A percentile compares a stretch with the other conserved stretches of the same genome.
Evolutionary conservation across 2,797 vertebrate species (phyloP).

Genomic region (Falco biarmicus): DNA sequence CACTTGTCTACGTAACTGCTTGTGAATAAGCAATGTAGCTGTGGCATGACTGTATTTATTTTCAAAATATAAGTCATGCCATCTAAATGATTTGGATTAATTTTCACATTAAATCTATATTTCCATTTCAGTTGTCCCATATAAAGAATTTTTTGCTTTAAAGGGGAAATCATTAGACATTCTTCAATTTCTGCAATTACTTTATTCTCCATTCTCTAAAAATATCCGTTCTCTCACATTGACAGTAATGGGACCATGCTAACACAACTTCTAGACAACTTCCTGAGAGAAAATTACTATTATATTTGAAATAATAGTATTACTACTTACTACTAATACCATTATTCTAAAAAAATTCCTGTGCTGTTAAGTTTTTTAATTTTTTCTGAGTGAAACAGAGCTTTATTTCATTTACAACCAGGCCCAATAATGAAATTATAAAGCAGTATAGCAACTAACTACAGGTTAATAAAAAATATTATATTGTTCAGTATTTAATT

Average conservation of each 20-base stretch:
- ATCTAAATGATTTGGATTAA: not conserved
- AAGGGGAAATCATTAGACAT: not conserved
- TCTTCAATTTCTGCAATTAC: not conserved
- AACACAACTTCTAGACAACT: not conserved
- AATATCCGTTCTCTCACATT: not conserved
- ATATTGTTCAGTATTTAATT: not conserved
- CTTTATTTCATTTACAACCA: not conserved
- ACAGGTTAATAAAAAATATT: not conserved
- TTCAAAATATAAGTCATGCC: not conserved
- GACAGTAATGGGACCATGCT: not conserved
- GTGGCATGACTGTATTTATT: not conserved
- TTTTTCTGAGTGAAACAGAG: not conserved
- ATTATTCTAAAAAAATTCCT: not conserved
- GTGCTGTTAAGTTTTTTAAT: not conserved
- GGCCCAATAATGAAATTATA: not conserved
- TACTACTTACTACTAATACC: not conserved
- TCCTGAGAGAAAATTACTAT: not conserved
- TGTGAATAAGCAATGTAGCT: not conserved
- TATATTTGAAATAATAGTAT: not conserved
- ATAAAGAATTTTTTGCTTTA: not conserved
- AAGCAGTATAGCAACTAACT: not conserved
- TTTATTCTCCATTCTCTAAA: not conserved
- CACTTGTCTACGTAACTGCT: not conserved
- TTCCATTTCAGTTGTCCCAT: not conserved
- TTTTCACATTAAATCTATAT: not conserved